A percentile compares a stretch with the other conserved stretches of the same genome.
phyloP scores from a whole-genome alignment of 1,140 invertebrate species.

The Eupeodes corollae region DNA sequence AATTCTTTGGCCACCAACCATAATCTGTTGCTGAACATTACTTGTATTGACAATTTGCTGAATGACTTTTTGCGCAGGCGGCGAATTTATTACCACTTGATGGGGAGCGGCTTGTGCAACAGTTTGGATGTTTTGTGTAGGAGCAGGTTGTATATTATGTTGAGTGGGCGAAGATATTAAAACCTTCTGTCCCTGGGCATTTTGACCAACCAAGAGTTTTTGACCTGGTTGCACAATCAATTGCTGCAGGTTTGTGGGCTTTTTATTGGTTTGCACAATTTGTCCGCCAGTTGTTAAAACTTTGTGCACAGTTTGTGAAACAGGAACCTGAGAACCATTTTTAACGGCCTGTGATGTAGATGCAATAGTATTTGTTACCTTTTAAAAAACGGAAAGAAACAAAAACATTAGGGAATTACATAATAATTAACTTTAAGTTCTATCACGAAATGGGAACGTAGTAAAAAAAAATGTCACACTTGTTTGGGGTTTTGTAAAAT shows the following conservation, averaged over 20 bases:
- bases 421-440: too few species aligned
- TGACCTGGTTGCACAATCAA: slow-evolving; percentile 29
- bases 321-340: background rate
- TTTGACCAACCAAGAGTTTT: slow-evolving; percentile 29
- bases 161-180: slow-evolving; percentile 19
- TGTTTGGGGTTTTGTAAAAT: too few species aligned
- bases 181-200: slow-evolving; percentile 31
- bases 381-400: background rate
- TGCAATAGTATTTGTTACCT: background rate
- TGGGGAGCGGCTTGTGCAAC: slow-evolving; percentile 9
- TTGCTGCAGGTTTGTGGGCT: slow-evolving; percentile 19
- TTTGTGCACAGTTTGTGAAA: background rate
- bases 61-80: slow-evolving; percentile 32
- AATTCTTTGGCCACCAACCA: slow-evolving; percentile 31
- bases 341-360: slow-evolving; percentile 2
- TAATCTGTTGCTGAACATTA: slow-evolving; percentile 35
- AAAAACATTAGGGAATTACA: too few species aligned
- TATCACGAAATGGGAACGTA: too few species aligned
- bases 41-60: slow-evolving; percentile 36
- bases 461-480: too few species aligned
- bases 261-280: slow-evolving; percentile 7
- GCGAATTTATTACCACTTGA: slow-evolving; percentile 9
- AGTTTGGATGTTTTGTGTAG: background rate
- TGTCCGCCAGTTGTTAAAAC: slow-evolving; percentile 1
- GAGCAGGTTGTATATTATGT: slow-evolving; percentile 4